Conservation (phyloP, 1,140 invertebrate species). For the Acyrthosiphon pisum region DNA sequence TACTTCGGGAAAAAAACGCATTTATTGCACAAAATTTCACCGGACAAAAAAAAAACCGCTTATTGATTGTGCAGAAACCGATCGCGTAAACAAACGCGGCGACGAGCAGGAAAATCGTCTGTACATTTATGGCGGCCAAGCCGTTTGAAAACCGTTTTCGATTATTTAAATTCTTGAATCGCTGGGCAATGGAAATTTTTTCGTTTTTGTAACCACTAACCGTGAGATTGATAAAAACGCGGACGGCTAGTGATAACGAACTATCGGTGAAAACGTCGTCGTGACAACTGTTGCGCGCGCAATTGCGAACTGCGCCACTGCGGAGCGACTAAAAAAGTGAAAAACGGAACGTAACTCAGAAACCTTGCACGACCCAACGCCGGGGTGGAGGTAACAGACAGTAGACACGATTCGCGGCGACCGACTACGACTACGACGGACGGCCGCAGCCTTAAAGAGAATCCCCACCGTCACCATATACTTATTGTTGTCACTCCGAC, state of each 20-base stretch:
- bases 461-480: slow-evolving; percentile 26
- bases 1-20: slow-evolving; percentile 51
- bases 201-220: not conserved
- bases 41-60: not conserved
- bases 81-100: not conserved
- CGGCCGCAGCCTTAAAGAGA: slow-evolving; percentile 12
- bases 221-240: slow-evolving; percentile 8
- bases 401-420: not conserved
- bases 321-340: slow-evolving; percentile 18
- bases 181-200: not conserved
- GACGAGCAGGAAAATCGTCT: not conserved
- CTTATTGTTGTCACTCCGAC: not conserved
- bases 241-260: slow-evolving; percentile 22
- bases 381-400: slow-evolving; percentile 41
- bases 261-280: slow-evolving; percentile 29
- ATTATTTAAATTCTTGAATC: not conserved
- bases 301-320: slow-evolving; percentile 31
- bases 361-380: not conserved
- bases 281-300: slow-evolving; percentile 54
- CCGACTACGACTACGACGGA: not conserved
- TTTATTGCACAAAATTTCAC: slow-evolving; percentile 56
- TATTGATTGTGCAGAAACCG: not conserved
- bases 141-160: not conserved
- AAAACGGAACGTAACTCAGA: slow-evolving; percentile 11
- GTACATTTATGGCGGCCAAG: not conserved